A percentile compares a stretch with the other conserved stretches of the same genome.
Conservation (phyloP, 1,140 invertebrate species). For the Megalonaias nervosa region DNA sequence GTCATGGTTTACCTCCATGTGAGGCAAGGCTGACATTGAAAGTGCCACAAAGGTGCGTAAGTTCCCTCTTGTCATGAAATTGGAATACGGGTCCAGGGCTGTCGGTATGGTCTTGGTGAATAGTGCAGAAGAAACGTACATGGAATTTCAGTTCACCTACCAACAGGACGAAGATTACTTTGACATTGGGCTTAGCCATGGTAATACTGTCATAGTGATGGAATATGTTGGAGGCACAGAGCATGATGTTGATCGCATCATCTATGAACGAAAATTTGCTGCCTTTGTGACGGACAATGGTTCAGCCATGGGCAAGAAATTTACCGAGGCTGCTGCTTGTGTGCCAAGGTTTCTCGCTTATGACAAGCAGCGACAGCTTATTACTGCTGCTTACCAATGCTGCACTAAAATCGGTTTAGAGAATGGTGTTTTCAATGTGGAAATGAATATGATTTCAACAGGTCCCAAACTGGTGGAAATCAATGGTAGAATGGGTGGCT, state of each 20-base stretch:
- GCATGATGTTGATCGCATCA: conserved; percentile 51
- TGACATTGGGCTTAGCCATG: conserved; percentile 47
- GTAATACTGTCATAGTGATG: conserved; percentile 45
- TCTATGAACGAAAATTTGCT: conserved; percentile 44
- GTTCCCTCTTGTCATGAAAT: conserved; percentile 47
- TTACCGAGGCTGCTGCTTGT: conserved; percentile 37
- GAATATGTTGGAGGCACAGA: conserved; percentile 45
- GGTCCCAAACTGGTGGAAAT: conserved; percentile 57
- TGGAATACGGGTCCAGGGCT: conserved; percentile 52
- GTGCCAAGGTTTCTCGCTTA: conserved; percentile 40
- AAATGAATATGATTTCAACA: conserved; percentile 49
- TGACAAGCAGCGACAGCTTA: conserved; percentile 48
- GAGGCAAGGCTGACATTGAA: conserved; percentile 18
- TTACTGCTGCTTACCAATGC: too few species aligned
- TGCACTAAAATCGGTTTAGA: too few species aligned
- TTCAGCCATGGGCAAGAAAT: too few species aligned
- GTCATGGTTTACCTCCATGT: conserved; percentile 17
- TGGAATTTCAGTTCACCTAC: conserved; percentile 20
- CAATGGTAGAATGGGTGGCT: conserved; percentile 56
- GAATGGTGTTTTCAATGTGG: too few species aligned
- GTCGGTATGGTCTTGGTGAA: conserved; percentile 47
- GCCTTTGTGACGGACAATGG: conserved; percentile 58
- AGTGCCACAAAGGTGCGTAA: not conserved
- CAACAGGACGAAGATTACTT: conserved; percentile 38
- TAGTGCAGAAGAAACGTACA: conserved; percentile 18